A percentile compares a stretch with the other conserved stretches of the same genome.
phyloP scores from a whole-genome alignment of 2,888 invertebrate species.

The Calameuta filiformis region DNA sequence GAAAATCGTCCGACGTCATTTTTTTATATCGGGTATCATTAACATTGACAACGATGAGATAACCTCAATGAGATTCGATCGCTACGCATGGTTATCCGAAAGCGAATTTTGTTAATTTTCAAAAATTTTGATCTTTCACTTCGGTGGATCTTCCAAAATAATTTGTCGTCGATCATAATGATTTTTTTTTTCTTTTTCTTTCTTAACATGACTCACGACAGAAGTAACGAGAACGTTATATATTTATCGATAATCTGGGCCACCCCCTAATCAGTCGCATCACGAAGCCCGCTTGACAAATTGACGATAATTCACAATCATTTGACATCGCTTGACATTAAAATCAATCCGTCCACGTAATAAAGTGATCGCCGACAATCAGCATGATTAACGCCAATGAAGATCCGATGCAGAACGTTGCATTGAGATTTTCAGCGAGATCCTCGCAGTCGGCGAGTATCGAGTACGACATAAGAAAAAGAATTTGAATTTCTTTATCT shows the following conservation, averaged over 20 bases:
- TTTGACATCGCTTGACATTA: slow-evolving; percentile 63
- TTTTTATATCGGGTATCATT: background rate
- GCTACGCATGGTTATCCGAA: too few species aligned
- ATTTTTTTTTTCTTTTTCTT: background rate
- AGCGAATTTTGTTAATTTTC: background rate
- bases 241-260: slow-evolving; percentile 21
- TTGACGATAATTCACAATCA: slow-evolving; percentile 59
- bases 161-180: background rate
- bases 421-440: slow-evolving; percentile 33
- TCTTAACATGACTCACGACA: background rate
- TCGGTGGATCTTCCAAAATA: background rate
- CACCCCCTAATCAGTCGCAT: slow-evolving; percentile 14
- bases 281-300: slow-evolving; percentile 43
- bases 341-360: slow-evolving; percentile 62
- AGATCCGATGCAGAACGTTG: slow-evolving; percentile 50
- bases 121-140: background rate
- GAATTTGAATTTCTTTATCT: too few species aligned
- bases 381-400: slow-evolving; percentile 58
- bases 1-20: background rate
- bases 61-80: background rate
- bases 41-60: background rate
- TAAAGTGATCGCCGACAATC: slow-evolving; percentile 62
- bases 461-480: too few species aligned
- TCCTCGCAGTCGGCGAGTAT: background rate
- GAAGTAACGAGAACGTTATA: background rate